Percentiles rank a stretch among this genome's conserved stretches.
Conservation (phyloP, 2,888 invertebrate species). For the Smittia aterrima region DNA sequence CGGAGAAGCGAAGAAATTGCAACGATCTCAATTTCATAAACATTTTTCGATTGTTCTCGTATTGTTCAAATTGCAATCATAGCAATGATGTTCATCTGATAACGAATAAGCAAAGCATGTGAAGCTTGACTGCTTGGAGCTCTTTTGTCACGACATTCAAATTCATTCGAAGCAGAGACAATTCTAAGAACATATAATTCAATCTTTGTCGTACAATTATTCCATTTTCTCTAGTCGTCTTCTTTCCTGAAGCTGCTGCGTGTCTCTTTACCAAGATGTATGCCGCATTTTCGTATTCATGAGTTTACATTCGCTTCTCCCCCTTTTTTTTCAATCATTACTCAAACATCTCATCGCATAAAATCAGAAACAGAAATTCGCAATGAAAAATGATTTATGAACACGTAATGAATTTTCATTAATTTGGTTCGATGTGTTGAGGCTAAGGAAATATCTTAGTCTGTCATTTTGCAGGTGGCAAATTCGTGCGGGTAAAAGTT, state of each 20-base stretch:
- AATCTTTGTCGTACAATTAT: not conserved
- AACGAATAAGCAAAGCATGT: not conserved
- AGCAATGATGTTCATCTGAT: too few relatives aligned
- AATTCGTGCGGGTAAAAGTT: too few relatives aligned
- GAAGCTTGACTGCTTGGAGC: not conserved
- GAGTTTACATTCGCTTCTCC: not conserved
- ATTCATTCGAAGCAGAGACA: not conserved
- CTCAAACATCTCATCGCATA: constrained; percentile 2
- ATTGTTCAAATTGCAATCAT: too few relatives aligned
- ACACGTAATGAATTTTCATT: constrained; percentile 8
- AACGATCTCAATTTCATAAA: too few relatives aligned
- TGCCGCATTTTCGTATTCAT: not conserved
- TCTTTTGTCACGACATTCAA: not conserved
- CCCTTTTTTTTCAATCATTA: not conserved
- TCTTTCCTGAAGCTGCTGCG: not conserved
- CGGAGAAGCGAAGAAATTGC: too few relatives aligned
- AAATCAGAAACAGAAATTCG: not conserved
- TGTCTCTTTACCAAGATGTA: not conserved
- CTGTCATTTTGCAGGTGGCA: too few relatives aligned
- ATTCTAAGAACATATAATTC: not conserved
- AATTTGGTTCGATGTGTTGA: too few relatives aligned
- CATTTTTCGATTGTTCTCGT: too few relatives aligned
- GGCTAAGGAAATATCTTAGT: too few relatives aligned
- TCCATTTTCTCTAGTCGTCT: not conserved
- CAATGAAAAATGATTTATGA: constrained; percentile 1